These are phyloP conservation scores for Trichonephila clavata DNA, from an alignment of 1,140 invertebrate genomes.

Conservation along the genomic window DNA sequence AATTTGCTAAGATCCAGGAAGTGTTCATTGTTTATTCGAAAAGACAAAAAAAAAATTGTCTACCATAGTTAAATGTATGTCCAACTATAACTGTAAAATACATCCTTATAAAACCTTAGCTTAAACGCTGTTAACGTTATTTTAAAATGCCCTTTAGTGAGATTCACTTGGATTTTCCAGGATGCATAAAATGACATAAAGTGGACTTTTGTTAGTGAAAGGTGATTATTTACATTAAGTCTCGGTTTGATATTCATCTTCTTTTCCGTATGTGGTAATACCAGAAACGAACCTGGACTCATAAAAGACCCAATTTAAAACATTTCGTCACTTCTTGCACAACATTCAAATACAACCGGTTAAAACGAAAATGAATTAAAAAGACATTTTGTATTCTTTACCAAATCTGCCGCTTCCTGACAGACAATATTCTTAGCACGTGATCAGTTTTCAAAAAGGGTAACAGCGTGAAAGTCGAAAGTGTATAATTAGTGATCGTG, in stretches of 20 bases:
- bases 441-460: background rate
- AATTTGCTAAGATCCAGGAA: too few relatives aligned
- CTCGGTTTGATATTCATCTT: background rate
- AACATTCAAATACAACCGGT: background rate
- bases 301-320: constrained; percentile 2
- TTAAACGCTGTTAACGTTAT: too few relatives aligned
- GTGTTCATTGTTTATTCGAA: too few relatives aligned
- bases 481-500: constrained; percentile 47
- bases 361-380: background rate
- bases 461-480: background rate
- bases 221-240: too few relatives aligned
- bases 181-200: background rate
- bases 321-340: background rate
- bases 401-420: background rate
- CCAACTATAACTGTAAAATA: too few relatives aligned
- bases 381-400: constrained; percentile 31
- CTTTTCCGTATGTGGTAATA: constrained; percentile 10
- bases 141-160: too few relatives aligned
- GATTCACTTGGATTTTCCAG: background rate
- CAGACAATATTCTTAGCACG: background rate
- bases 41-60: too few relatives aligned
- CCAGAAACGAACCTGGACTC: background rate
- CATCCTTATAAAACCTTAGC: too few relatives aligned
- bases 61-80: too few relatives aligned
- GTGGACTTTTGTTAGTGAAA: too few relatives aligned